Percentiles rank a stretch among this genome's conserved stretches.
Conservation (phyloP, 2,888 invertebrate genomes). For the Neoitamus cyanurus region DNA sequence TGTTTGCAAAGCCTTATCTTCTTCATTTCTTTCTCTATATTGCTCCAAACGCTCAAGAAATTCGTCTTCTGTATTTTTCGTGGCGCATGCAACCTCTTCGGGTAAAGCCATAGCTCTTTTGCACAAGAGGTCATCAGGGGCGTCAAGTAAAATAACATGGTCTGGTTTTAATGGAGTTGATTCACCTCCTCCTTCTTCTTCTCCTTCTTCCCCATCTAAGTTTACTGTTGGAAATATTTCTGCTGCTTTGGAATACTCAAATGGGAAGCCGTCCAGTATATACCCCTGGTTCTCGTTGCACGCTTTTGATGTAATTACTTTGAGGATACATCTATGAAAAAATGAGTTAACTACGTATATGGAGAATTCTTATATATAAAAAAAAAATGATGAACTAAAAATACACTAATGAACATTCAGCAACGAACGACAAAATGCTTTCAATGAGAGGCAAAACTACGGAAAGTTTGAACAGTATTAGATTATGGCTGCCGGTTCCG, state of each 20-base stretch:
- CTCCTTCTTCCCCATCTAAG: not conserved
- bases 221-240: slow-evolving; percentile 47
- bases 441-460: no score
- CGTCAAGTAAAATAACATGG: slow-evolving; percentile 52
- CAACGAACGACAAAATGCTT: no score
- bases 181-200: not conserved
- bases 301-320: slow-evolving; percentile 47
- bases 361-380: not conserved
- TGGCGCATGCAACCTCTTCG: slow-evolving; percentile 24
- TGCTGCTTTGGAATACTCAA: slow-evolving; percentile 50
- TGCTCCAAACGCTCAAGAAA: slow-evolving; percentile 52
- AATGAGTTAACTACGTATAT: no score
- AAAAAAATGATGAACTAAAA: not conserved
- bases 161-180: slow-evolving; percentile 48
- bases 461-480: no score
- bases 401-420: no score
- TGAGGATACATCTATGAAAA: slow-evolving; percentile 50
- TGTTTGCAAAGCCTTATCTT: slow-evolving; percentile 50
- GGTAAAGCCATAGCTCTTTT: slow-evolving; percentile 52
- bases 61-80: slow-evolving; percentile 51
- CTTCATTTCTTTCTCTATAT: slow-evolving; percentile 52
- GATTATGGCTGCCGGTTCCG: no score
- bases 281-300: slow-evolving; percentile 55
- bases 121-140: slow-evolving; percentile 51
- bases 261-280: slow-evolving; percentile 54